Evolutionary conservation across 1,140 invertebrate genomes (phyloP), one percentile per base, ranked within the genome.

Genomic region (Sinella curviseta): DNA sequence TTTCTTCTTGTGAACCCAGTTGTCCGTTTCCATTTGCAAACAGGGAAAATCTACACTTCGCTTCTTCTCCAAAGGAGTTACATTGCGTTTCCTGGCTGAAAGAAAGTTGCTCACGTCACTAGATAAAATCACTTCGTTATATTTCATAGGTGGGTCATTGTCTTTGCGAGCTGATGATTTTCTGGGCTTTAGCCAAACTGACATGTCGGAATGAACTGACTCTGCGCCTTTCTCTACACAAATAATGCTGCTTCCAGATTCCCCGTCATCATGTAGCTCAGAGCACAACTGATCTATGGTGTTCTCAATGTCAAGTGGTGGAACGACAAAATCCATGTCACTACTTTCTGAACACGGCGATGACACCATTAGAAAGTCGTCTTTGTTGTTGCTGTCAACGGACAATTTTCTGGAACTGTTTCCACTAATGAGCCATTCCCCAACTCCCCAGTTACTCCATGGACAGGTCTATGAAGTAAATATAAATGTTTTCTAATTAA

Each of bases 171-270:
- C 8, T 67, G 4, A 12, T 67, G 48, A 60, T 28, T 77, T 76
- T 35, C 67, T 77, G 14, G 78, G 78, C 12, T 77, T 80, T 36
- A 80, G 31, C 78, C 78, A 80, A 17, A 65, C 26, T 31, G 78
- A 67, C 2, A 77, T 30, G 14, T 80, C 75, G 30, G 24, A 8
- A 8, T 31, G 30, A 14, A 14, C 3, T 1, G 30, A 33, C 14
- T 12, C 65, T 8, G 8, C 24, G 26, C 74, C 39, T 31, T 76
- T 79, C 1, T 65, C 73, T n/a, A 79, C n/a, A 26, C 78, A 79
- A 17, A 76, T 17, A 33, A 79, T 79, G n/a, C 78, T 79, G 31
- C 65, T 70, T 65, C 24, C 57, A 33, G 65, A 70, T 2, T 70
- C 65, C n/a, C n/a, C n/a, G n/a, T n/a, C n/a, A n/a, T n/a, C n/a